A percentile compares a stretch with the other conserved stretches of the same genome.
These are phyloP conservation scores for Apotomis turbidana DNA, from an alignment of 2,888 invertebrate genomes.

Conservation along the genomic window DNA sequence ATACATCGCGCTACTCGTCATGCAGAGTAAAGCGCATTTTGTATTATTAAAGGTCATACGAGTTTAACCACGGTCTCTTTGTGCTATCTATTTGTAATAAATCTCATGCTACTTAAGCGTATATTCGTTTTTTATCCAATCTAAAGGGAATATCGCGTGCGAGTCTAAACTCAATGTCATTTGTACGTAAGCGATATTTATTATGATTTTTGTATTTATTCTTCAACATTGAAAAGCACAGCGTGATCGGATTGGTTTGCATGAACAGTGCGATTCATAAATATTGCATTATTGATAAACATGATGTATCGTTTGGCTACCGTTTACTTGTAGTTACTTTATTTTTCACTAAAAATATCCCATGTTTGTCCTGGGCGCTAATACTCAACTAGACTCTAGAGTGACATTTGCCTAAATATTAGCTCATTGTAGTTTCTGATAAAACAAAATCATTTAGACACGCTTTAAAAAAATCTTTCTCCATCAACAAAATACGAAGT, in stretches of 20 bases:
- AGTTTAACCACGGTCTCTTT: slow-evolving; percentile 41
- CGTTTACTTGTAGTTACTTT: not conserved
- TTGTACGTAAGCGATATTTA: slow-evolving; percentile 1
- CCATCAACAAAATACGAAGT: not conserved
- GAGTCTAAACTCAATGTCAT: slow-evolving; percentile 10
- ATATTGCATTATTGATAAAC: slow-evolving; percentile 6
- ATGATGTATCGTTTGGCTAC: slow-evolving; percentile 13
- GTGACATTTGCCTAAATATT: too few species aligned
- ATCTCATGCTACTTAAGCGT: slow-evolving; percentile 23
- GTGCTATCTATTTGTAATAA: slow-evolving; percentile 47
- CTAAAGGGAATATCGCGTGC: slow-evolving; percentile 18
- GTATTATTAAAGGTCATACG: slow-evolving; percentile 37
- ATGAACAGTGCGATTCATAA: slow-evolving; percentile 10
- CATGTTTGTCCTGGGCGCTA: too few species aligned
- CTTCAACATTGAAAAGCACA: slow-evolving; percentile 19
- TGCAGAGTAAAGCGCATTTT: slow-evolving; percentile 35
- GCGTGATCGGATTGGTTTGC: slow-evolving; percentile 8
- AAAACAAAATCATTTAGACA: too few species aligned
- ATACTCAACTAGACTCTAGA: too few species aligned
- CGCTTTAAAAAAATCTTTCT: too few species aligned
- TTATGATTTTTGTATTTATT: slow-evolving; percentile 22
- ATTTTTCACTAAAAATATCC: too few species aligned
- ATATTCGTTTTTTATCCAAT: slow-evolving; percentile 24
- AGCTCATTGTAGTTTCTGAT: too few species aligned
- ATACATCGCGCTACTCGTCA: slow-evolving; percentile 46